Base-by-base conservation (phyloP, 2,797 vertebrate genomes). In the Gallirallus australis region DNA sequence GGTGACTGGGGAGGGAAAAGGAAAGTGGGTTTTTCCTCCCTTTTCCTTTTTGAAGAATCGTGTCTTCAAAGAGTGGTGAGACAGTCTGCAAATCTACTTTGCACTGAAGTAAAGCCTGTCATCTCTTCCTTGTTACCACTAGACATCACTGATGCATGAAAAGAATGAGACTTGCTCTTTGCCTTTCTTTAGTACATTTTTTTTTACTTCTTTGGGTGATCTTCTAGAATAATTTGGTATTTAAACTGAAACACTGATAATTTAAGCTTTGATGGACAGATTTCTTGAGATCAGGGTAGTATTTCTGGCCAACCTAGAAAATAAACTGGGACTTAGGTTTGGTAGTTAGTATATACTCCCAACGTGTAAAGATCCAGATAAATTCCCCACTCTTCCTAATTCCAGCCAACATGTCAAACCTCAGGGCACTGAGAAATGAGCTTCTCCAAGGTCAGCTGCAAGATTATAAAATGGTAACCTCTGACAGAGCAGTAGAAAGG, bases 351-450 rank as follows among this genome's bases (percentile, higher is more conserved):
- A 6, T 76, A 10, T 63, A 30, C 28, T 93, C 23, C 24, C 12
- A 37, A 12, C 30, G 45, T 11, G 11, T 20, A 61, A 61, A 79
- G 73, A 52, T 59, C 30, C 9, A 0, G 1, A 0, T 24, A 35
- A 61, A 0, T 76, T 94, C 12, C 4, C 31, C 0, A 1, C 33
- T 89, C 15, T 53, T 76, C 28, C 66, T 48, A 76, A 37, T 82
- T 82, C 35, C 17, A 92, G 42, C 12, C 12, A 30, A 5, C 47
- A 8, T 0, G 0, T 68, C n/a, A 73, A 27, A 37, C 8, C 30
- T 59, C 13, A 28, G 37, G 24, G 8, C 52, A 86, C 15, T 86
- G 23, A 54, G 42, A 70, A 53, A 14, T 52, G 21, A 76, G 30
- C 28, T 31, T 66, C 17, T 65, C 20, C 63, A 42, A 24, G 8